These are phyloP conservation scores for Tipula unca DNA, from an alignment of 2,888 invertebrate genomes.

Conservation along the genomic window DNA sequence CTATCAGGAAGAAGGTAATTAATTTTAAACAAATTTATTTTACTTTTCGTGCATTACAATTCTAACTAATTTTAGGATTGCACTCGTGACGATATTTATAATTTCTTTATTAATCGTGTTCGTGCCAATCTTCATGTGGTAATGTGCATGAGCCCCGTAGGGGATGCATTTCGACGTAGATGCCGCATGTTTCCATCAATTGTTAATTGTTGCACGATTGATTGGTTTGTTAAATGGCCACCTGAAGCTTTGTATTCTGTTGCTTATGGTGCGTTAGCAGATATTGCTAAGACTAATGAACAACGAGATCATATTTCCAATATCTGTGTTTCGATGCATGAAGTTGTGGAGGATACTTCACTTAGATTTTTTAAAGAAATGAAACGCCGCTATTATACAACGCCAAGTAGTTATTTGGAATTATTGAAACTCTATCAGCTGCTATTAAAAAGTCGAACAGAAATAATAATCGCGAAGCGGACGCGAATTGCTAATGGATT, in stretches of 20 bases:
- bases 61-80: constrained; percentile 41
- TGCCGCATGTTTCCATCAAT: constrained; percentile 92
- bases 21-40: background rate
- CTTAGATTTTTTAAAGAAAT: constrained; percentile 69
- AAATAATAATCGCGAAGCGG: constrained; percentile 53
- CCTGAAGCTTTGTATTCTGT: constrained; percentile 77
- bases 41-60: too few relatives aligned
- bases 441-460: constrained; percentile 61
- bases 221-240: constrained; percentile 93
- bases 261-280: constrained; percentile 60
- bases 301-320: constrained; percentile 48
- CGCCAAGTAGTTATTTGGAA: constrained; percentile 85
- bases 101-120: constrained; percentile 76
- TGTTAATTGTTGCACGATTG: constrained; percentile 89
- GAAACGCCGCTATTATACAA: constrained; percentile 80
- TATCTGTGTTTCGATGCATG: constrained; percentile 65
- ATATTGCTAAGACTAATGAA: constrained; percentile 47
- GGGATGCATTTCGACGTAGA: constrained; percentile 76
- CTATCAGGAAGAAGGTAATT: constrained; percentile 53
- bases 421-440: constrained; percentile 68
- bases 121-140: constrained; percentile 76
- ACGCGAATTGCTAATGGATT: constrained; percentile 69
- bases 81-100: constrained; percentile 69
- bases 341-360: constrained; percentile 70
- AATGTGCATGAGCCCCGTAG: constrained; percentile 85